Evolutionary conservation across 1,140 invertebrate genomes (phyloP).

Genomic region (Hylaeus volcanicus): DNA sequence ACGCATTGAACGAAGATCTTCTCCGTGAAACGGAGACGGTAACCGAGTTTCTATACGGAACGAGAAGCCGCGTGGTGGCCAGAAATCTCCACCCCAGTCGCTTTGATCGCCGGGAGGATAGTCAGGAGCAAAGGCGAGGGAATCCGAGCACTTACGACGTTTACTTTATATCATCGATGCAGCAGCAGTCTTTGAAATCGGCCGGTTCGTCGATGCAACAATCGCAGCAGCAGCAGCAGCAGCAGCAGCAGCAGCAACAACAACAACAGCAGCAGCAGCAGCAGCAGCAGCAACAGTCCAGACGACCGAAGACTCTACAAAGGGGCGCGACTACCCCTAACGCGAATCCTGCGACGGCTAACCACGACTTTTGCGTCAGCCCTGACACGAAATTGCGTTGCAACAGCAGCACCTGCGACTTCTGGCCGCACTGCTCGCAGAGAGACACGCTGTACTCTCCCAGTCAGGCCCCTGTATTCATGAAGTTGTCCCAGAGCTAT

Average conservation of each 20-base stretch:
- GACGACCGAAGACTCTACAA: conserved; percentile 74
- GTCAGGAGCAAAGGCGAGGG: conserved; percentile 64
- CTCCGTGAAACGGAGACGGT: conserved; percentile 81
- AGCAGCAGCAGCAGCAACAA: conserved; percentile 61
- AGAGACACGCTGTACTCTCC: conserved; percentile 76
- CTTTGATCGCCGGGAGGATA: conserved; percentile 75
- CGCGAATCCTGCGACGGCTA: conserved; percentile 59
- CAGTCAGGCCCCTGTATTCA: conserved; percentile 71
- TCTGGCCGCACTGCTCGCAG: conserved; percentile 83
- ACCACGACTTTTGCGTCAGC: conserved; percentile 66
- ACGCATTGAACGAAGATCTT: conserved; percentile 78
- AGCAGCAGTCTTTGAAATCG: conserved; percentile 61
- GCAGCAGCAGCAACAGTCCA: conserved; percentile 67
- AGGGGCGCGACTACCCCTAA: conserved; percentile 80
- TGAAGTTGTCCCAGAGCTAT: conserved; percentile 83
- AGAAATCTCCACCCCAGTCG: conserved; percentile 79
- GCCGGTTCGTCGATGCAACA: conserved; percentile 56
- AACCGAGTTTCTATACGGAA: conserved; percentile 82
- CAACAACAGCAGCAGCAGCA: conserved; percentile 62
- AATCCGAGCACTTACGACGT: conserved; percentile 75
- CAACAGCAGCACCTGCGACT: conserved; percentile 81
- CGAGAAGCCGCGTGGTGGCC: conserved; percentile 79
- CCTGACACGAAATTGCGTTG: conserved; percentile 76
- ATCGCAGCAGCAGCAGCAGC: conserved; percentile 53
- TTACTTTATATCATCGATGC: conserved; percentile 80